Evolutionary conservation across 2,113 vertebrate genomes (phyloP).

Genomic region (Sceloporus undulatus): DNA sequence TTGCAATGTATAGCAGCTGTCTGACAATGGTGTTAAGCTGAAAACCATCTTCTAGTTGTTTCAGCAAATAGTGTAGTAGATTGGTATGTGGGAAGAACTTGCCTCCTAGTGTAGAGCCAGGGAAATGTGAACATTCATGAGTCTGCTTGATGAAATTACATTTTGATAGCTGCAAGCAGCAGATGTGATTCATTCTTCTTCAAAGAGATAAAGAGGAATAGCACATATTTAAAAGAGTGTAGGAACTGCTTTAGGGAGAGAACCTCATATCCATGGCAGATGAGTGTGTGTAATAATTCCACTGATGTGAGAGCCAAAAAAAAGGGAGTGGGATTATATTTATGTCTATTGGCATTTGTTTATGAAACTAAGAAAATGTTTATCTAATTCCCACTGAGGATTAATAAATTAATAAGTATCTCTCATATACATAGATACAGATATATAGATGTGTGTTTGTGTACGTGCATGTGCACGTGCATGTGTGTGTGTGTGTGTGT

Average conservation of each 20-base stretch:
- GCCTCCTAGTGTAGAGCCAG: conserved; percentile 77
- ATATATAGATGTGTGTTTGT: background rate
- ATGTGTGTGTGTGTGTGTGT: too few relatives aligned
- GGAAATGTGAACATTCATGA: conserved; percentile 60
- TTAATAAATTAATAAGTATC: conserved; percentile 47
- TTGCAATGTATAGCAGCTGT: conserved; percentile 26
- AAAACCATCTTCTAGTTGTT: conserved; percentile 35
- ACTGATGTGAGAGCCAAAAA: conserved; percentile 43
- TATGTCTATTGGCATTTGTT: conserved; percentile 42
- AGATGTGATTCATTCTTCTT: conserved; percentile 70
- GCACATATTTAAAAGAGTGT: conserved; percentile 60
- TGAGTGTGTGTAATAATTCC: conserved; percentile 57
- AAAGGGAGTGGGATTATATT: conserved; percentile 52
- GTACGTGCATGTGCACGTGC: too few relatives aligned
- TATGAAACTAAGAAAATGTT: conserved; percentile 53
- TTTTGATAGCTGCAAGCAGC: conserved; percentile 65
- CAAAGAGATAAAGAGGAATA: conserved; percentile 63
- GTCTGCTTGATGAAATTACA: conserved; percentile 55
- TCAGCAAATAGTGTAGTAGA: conserved; percentile 28
- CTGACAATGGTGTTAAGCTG: conserved; percentile 39
- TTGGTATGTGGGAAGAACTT: conserved; percentile 66
- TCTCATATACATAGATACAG: background rate
- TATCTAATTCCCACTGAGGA: conserved; percentile 46
- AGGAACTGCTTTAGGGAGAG: conserved; percentile 55
- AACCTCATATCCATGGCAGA: conserved; percentile 45